Base-by-base conservation (phyloP, 2,113 vertebrate genomes). In the Psittacara wagleri region DNA sequence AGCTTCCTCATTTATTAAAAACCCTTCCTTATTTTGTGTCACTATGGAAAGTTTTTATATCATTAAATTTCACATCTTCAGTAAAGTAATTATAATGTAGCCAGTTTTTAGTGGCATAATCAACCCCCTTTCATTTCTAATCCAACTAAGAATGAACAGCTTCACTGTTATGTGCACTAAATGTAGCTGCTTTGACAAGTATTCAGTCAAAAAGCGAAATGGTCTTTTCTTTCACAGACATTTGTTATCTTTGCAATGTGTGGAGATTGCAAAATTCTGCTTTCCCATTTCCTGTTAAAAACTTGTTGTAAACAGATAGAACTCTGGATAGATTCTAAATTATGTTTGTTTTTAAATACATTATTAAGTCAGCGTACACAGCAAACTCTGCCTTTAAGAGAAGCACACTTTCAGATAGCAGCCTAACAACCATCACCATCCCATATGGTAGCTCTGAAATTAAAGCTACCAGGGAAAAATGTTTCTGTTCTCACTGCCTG, bases 1-100 rank as follows among this genome's bases (percentile, higher is more conserved):
- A 79, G 24, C 59, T 94, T 94, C 79, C 79, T 88, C 49, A 48
- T 85, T 86, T 80, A 25, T 80, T 83, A 37, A 90, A 90, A 86
- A 28, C 22, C 24, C 17, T 93, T 92, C 67, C 44, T 1, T 4
- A 51, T 85, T 84, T 88, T 87, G 22, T 76, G 48, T 55, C 24
- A 62, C 33, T 75, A 7, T 39, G 10, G 17, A 76, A 63, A 43
- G 13, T 37, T 69, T 76, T 44, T 19, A 17, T 66, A 64, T 39
- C 2, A 64, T 51, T 89, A 61, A 20, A 87, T 79, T 75, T 82
- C 24, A 79, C 8, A 61, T 69, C 52, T 70, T 79, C 35, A 75
- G 17, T 72, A 9, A 83, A 75, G 15, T 55, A 75, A 82, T 63
- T 41, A 70, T 22, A 46, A 84, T 22, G 25, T 10, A 67, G 37